These are phyloP conservation scores for Anastatus disparis DNA, from an alignment of 1,140 invertebrate genomes.

Conservation along the genomic window DNA sequence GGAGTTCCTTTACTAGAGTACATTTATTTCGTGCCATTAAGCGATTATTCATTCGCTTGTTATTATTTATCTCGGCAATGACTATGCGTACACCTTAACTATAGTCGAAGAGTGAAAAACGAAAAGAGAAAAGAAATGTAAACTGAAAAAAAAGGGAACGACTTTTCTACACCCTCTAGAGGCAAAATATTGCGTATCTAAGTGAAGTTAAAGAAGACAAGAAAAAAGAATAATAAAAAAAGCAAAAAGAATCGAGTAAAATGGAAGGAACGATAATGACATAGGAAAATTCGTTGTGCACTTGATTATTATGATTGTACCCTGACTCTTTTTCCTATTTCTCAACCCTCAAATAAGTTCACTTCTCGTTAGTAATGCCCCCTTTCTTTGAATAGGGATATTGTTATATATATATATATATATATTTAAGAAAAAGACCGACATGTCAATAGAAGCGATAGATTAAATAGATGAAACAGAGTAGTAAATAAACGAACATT, in stretches of 20 bases:
- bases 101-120: background rate
- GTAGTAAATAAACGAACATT: too few species aligned
- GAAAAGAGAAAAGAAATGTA: background rate
- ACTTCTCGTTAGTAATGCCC: slow-evolving; percentile 58
- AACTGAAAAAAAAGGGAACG: background rate
- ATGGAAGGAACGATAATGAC: slow-evolving; percentile 45
- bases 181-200: background rate
- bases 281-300: slow-evolving; percentile 59
- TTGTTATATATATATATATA: slow-evolving; percentile 26
- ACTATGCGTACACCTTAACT: background rate
- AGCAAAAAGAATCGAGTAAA: background rate
- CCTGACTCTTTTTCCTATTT: slow-evolving; percentile 57
- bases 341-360: slow-evolving; percentile 62
- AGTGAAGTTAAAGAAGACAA: background rate
- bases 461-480: too few species aligned
- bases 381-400: too few species aligned
- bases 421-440: slow-evolving; percentile 38
- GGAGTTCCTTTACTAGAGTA: slow-evolving; percentile 18
- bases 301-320: slow-evolving; percentile 67
- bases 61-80: slow-evolving; percentile 63
- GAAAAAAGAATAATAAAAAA: background rate
- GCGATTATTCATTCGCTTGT: slow-evolving; percentile 58
- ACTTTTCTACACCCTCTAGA: slow-evolving; percentile 25
- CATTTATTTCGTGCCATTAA: slow-evolving; percentile 56
- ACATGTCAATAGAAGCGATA: too few species aligned